Evolutionary conservation across 2,888 invertebrate genomes (phyloP).

Genomic region (Metacarcinus magister): DNA sequence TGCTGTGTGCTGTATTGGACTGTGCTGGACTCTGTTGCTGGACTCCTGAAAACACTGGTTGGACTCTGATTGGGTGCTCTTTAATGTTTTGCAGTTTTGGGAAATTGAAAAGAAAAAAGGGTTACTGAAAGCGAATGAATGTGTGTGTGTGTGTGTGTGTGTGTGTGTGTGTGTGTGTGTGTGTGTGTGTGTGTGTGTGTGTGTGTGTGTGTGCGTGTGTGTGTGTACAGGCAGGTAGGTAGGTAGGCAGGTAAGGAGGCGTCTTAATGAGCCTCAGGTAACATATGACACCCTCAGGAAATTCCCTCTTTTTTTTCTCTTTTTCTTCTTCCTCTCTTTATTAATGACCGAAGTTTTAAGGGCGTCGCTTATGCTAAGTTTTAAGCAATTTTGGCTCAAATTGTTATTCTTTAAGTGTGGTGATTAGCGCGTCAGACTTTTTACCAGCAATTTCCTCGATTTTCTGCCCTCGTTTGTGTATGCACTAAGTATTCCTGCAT

Average conservation of each 20-base stretch:
- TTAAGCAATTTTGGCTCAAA: not conserved
- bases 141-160: not conserved
- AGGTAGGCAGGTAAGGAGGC: not conserved
- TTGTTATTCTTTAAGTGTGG: conserved; percentile 20
- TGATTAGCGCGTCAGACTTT: not conserved
- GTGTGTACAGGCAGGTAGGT: not conserved
- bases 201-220: not conserved
- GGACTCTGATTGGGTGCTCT: not conserved
- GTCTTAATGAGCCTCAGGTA: conserved; percentile 37
- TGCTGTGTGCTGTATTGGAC: no score
- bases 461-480: not conserved
- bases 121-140: not conserved
- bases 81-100: conserved; percentile 5
- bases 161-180: conserved; percentile 37
- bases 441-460: not conserved
- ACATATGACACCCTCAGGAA: conserved; percentile 9
- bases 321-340: not conserved
- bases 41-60: no score
- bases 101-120: conserved; percentile 31
- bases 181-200: conserved; percentile 32
- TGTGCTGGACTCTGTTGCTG: no score
- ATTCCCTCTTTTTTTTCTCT: not conserved
- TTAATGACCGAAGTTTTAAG: conserved; percentile 33
- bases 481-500: not conserved
- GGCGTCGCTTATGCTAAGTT: conserved; percentile 10